Percentiles rank a stretch among this genome's conserved stretches.
Conservation (phyloP, 2,797 vertebrate species). For the Oreortyx pictus region DNA sequence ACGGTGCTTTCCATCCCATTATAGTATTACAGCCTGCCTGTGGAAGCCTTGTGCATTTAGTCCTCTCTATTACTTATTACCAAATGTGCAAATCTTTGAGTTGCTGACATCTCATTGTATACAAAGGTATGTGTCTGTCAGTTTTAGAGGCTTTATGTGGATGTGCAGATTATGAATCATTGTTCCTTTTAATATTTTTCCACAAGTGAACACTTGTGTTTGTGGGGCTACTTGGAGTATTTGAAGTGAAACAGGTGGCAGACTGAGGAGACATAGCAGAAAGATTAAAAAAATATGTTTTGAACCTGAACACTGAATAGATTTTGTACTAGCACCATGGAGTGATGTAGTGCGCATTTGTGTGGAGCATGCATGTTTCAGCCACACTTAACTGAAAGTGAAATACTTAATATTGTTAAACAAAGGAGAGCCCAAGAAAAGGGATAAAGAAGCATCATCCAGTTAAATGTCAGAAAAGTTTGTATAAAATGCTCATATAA, state of each 20-base stretch:
- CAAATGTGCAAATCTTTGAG: too few relatives aligned
- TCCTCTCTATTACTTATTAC: too few relatives aligned
- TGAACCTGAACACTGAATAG: not conserved
- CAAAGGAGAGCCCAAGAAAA: not conserved
- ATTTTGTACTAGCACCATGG: not conserved
- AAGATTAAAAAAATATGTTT: not conserved
- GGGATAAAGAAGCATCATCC: not conserved
- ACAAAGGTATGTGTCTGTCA: not conserved
- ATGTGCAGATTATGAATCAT: not conserved
- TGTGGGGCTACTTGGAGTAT: not conserved
- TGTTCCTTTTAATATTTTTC: not conserved
- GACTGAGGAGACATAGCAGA: not conserved
- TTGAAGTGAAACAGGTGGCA: not conserved
- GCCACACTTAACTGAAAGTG: not conserved
- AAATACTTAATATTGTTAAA: not conserved
- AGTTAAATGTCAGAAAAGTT: not conserved
- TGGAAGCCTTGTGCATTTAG: too few relatives aligned
- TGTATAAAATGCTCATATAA: not conserved
- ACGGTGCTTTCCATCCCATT: too few relatives aligned
- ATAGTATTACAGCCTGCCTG: too few relatives aligned
- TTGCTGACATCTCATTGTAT: not conserved
- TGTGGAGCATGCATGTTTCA: not conserved
- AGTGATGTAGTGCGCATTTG: accelerated
- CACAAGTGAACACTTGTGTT: not conserved
- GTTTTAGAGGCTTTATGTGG: not conserved